These are phyloP conservation scores for Pituophis catenifer DNA, from an alignment of 2,113 vertebrate genomes.

Conservation along the genomic window DNA sequence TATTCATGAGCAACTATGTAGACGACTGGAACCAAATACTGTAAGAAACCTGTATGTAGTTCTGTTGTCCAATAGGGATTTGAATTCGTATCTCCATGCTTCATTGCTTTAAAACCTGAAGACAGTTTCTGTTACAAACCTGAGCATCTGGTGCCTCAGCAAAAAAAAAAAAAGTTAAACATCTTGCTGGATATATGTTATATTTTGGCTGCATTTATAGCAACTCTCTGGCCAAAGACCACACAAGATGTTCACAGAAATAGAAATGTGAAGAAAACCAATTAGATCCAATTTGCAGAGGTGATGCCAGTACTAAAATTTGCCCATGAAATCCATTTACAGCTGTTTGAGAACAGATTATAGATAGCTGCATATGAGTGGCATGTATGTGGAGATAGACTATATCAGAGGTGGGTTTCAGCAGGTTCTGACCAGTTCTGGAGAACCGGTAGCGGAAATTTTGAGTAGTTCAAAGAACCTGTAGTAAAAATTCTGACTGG, in stretches of 20 bases:
- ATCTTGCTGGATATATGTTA: neutral
- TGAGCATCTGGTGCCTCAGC: neutral
- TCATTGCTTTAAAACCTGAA: neutral
- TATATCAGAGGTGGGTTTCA: too few relatives aligned
- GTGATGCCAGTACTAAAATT: neutral
- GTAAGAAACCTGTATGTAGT: neutral
- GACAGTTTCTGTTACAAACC: neutral
- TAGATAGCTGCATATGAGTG: neutral
- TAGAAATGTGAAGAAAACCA: slow-evolving; percentile 1
- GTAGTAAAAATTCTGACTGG: too few relatives aligned
- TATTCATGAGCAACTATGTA: neutral
- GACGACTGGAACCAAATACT: neutral
- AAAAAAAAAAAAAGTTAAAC: neutral
- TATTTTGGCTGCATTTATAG: neutral
- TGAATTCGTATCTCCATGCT: neutral
- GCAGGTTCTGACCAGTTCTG: too few relatives aligned
- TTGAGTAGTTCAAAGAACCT: too few relatives aligned
- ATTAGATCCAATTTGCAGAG: neutral
- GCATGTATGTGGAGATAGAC: neutral
- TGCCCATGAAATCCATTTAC: neutral
- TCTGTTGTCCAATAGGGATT: neutral
- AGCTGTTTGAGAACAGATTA: neutral
- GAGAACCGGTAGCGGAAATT: too few relatives aligned
- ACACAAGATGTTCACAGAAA: neutral
- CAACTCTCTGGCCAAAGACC: neutral